Conservation (phyloP, 2,888 invertebrate genomes). For the Campoplex capitator region DNA sequence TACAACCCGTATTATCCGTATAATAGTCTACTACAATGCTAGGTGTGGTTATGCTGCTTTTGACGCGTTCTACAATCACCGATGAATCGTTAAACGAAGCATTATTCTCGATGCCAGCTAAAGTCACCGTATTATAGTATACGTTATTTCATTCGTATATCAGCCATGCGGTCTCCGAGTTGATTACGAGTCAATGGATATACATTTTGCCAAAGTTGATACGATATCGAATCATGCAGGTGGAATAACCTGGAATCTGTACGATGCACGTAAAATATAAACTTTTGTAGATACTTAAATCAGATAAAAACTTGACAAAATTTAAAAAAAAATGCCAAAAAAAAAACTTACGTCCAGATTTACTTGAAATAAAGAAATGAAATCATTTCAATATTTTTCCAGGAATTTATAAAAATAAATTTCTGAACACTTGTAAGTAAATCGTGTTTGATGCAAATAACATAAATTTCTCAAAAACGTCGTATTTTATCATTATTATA, state of each 20-base stretch:
- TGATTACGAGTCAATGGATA: constrained; percentile 49
- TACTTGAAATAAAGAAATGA: too few species aligned
- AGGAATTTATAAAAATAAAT: constrained; percentile 8
- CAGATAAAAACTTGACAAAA: too few species aligned
- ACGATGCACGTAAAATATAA: neutral
- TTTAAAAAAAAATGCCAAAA: too few species aligned
- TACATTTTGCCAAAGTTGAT: constrained; percentile 13
- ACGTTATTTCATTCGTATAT: constrained; percentile 43
- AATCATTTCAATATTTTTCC: neutral
- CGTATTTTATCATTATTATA: neutral
- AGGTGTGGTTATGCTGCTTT: constrained; percentile 43
- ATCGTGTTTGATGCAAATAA: neutral
- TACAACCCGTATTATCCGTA: constrained; percentile 50
- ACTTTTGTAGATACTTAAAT: neutral
- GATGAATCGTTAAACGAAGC: constrained; percentile 61
- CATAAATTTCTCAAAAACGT: neutral
- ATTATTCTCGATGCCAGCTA: constrained; percentile 42
- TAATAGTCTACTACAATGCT: constrained; percentile 41
- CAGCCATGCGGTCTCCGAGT: constrained; percentile 30
- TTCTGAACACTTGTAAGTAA: neutral
- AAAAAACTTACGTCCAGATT: too few species aligned
- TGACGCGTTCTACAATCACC: constrained; percentile 53
- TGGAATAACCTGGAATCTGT: neutral
- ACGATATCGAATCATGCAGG: constrained; percentile 50
- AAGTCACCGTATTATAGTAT: constrained; percentile 51